Percentiles rank a stretch among this genome's conserved stretches.
phyloP scores from a whole-genome alignment of 2,888 invertebrate genomes.

The Erannis defoliaria region DNA sequence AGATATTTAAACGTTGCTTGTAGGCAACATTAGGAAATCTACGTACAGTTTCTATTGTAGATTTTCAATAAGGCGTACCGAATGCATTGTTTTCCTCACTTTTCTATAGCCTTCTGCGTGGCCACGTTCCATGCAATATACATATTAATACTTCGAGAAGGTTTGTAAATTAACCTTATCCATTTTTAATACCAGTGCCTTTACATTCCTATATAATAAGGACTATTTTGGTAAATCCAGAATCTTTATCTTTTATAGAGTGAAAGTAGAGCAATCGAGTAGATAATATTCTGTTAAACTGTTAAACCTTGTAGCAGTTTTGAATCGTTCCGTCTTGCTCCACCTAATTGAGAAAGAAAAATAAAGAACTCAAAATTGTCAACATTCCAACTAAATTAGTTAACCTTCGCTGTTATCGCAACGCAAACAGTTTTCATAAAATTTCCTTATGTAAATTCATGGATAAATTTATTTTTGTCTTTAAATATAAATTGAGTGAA shows the following conservation, averaged over 20 bases:
- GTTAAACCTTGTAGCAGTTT: conserved; percentile 20
- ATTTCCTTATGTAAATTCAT: neutral
- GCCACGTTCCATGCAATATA: neutral
- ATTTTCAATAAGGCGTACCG: neutral
- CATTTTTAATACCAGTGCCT: neutral
- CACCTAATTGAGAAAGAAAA: conserved; percentile 15
- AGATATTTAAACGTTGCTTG: too few species aligned
- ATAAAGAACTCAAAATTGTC: neutral
- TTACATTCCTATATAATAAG: neutral
- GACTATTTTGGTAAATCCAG: neutral
- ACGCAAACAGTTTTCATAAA: neutral
- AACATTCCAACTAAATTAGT: conserved; percentile 35
- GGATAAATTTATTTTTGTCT: neutral
- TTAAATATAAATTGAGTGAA: too few species aligned
- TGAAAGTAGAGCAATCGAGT: conserved; percentile 8
- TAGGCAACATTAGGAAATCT: too few species aligned
- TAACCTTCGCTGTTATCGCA: conserved; percentile 51
- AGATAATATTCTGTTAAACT: conserved; percentile 17
- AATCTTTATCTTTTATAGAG: conserved; percentile 12
- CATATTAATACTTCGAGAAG: neutral
- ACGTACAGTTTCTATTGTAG: neutral
- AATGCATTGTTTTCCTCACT: conserved; percentile 2
- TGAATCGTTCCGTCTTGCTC: conserved; percentile 22
- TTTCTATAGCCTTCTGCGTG: neutral
- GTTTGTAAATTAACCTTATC: neutral